Conservation (phyloP, 2,888 invertebrate genomes). For the Adela reaumurella region DNA sequence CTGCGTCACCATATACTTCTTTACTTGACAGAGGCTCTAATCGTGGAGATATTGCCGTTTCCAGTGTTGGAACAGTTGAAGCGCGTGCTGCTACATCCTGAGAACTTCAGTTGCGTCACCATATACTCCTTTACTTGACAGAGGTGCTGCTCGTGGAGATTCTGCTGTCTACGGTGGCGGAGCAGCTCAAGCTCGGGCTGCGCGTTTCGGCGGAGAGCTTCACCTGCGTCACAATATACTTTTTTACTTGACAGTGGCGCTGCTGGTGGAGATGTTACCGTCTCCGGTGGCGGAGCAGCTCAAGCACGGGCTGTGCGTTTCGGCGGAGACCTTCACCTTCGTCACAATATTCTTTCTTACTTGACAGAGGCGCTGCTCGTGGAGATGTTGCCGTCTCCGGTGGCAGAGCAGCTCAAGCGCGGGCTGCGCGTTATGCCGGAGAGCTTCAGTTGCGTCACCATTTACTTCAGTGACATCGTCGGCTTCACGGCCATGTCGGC, state of each 20-base stretch:
- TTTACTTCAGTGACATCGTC: slow-evolving; percentile 94
- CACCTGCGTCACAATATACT: slow-evolving; percentile 92
- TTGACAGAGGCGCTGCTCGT: slow-evolving; percentile 78
- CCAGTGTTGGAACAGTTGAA: too few relatives aligned
- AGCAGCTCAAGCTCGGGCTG: too few relatives aligned
- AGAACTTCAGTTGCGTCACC: too few relatives aligned
- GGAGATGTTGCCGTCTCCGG: slow-evolving; percentile 84
- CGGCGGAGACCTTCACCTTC: slow-evolving; percentile 86
- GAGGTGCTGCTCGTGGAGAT: too few relatives aligned
- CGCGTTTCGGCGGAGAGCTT: too few relatives aligned
- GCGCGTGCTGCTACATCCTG: too few relatives aligned
- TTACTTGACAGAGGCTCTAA: too few relatives aligned
- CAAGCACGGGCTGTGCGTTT: slow-evolving; percentile 83
- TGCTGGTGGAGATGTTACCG: slow-evolving; percentile 85
- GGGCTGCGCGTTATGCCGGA: slow-evolving; percentile 89
- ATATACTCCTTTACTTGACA: too few relatives aligned
- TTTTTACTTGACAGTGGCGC: slow-evolving; percentile 81
- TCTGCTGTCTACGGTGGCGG: too few relatives aligned
- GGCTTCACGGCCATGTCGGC: slow-evolving; percentile 92
- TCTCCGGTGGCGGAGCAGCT: slow-evolving; percentile 89
- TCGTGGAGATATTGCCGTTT: too few relatives aligned
- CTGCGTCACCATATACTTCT: too few relatives aligned
- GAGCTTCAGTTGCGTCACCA: slow-evolving; percentile 86
- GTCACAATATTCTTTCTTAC: slow-evolving; percentile 95
- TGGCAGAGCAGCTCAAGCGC: slow-evolving; percentile 89